These are phyloP conservation scores for Oxystoma pomonae DNA, from an alignment of 2,888 invertebrate genomes.

Conservation along the genomic window DNA sequence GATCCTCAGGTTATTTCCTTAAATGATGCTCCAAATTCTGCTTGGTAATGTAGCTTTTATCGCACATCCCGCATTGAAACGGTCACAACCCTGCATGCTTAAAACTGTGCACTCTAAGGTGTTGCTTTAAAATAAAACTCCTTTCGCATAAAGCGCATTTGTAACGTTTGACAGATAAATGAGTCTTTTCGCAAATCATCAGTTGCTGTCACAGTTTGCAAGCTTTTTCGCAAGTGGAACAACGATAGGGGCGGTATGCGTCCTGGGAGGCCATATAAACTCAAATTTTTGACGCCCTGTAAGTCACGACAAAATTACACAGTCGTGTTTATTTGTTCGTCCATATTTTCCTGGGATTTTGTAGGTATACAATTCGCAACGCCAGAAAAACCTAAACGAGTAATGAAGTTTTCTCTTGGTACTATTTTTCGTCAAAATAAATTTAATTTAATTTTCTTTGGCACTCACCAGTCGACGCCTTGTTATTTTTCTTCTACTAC, in stretches of 20 bases:
- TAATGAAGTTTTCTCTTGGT: too few species aligned
- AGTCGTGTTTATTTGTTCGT: too few species aligned
- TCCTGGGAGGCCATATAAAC: slow-evolving; percentile 25
- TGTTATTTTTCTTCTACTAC: too few species aligned
- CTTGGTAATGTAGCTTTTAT: slow-evolving; percentile 20
- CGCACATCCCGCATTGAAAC: slow-evolving; percentile 19
- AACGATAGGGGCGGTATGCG: slow-evolving; percentile 27
- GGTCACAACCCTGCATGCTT: slow-evolving; percentile 18
- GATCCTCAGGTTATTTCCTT: slow-evolving; percentile 1
- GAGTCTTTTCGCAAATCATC: slow-evolving; percentile 29
- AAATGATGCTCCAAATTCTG: slow-evolving; percentile 21
- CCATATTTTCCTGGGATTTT: too few species aligned
- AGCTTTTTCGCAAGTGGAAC: slow-evolving; percentile 26
- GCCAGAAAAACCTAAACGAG: too few species aligned
- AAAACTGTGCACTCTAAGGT: slow-evolving; percentile 22
- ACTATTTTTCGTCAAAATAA: too few species aligned
- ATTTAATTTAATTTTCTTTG: too few species aligned
- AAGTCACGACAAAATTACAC: too few species aligned
- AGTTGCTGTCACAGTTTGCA: slow-evolving; percentile 31
- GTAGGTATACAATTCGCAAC: too few species aligned
- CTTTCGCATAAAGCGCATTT: slow-evolving; percentile 23
- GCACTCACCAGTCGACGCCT: too few species aligned
- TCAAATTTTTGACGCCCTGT: too few species aligned
- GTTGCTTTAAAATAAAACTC: slow-evolving; percentile 24
- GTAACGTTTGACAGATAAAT: slow-evolving; percentile 26